Base-by-base conservation (phyloP, 2,113 vertebrate species). In the Etia nguti region DNA sequence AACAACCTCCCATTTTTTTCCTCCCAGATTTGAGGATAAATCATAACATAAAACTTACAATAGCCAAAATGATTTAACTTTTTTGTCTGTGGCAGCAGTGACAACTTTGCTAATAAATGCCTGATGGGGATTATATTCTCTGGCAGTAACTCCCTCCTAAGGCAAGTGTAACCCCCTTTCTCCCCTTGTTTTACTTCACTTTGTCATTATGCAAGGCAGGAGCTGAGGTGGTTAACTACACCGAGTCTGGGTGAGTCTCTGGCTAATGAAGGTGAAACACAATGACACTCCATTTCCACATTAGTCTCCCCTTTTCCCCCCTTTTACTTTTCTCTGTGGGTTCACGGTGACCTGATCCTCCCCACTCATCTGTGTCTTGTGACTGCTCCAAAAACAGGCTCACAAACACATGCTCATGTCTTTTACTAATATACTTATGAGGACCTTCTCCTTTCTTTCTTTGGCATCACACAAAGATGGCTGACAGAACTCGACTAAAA, bases 221-320 rank as follows among this genome's bases (percentile, higher is more conserved):
- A 88, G 88, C 86, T 83, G 83, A 85, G 88, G 85, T 86, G 86
- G 92, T 93, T 93, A 90, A 87, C 89, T 91, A 90, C 81, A 79
- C 84, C 75, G 41, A 87, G 80, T 80, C 88, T 1, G 5, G 90
- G 86, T 88, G 92, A 90, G 86, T 88, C 89, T 92, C 90, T 75
- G 88, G 84, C 90, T 95, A 96, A 95, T 95, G 92, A 95, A 94
- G 91, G 94, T 95, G 94, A 94, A 92, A 90, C 82, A 89, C 89
- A 92, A 92, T 91, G 94, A 92, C 90, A 93, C 83, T 93, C 88
- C 52, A 90, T 93, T 94, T 92, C 94, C 91, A 90, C 90, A 92
- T 86, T 86, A 92, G 80, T 84, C 81, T 57, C 87, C 87, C 84
- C 80, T n/a, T 88, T 87, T 65, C 89, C 83, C 77, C 77, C 77